Base-by-base conservation (phyloP, 2,888 invertebrate species). In the Pterobdella sp. region DNA sequence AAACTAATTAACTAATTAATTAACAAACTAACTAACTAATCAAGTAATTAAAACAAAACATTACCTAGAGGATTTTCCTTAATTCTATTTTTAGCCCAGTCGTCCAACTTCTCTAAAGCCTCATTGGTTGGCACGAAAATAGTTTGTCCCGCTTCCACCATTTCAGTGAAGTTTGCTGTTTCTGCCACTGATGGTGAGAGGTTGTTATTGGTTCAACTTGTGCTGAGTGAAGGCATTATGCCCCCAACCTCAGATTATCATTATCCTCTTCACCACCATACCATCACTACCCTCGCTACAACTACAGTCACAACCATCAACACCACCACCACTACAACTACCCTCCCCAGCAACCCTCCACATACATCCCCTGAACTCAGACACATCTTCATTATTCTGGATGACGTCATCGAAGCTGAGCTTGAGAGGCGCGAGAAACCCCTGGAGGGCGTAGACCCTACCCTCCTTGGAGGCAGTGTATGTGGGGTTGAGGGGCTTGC, bases 391-490 rank as follows among this genome's bases (percentile, higher is more conserved):
- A 18, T 42, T 37, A 7, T 36, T 49, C n/a, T 68, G 31, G 1
- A 68, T 26, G 2, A 68, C 7, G 29, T 68, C 29, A 4, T 26
- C 4, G 49, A 68, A 31, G 1, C n/a, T 42, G n/a, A 14, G 7
- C 18, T 68, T 32, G 42, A 42, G 32, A 1, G 68, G n/a, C 10
- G 26, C 29, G 2, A 68, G 52, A 52, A 68, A 68, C 1, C 68
- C 68, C 22, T 68, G 26, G 49, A 68, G 42, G n/a, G 36, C 29
- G 68, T 68, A 68, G n/a, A 68, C 42, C 26, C 36, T 68, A 2
- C 68, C 68, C 1, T 49, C n/a, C 42, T 7, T 68, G 1, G 42
- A 36, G 26, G 29, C 29, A 42, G 22, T 42, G 49, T 65, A 34
- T 22, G 18, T 34, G 4, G 68, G 42, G 31, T 36, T 31, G 29